These are phyloP conservation scores for Diplazon laetatorius DNA, from an alignment of 2,888 invertebrate genomes.

Conservation along the genomic window DNA sequence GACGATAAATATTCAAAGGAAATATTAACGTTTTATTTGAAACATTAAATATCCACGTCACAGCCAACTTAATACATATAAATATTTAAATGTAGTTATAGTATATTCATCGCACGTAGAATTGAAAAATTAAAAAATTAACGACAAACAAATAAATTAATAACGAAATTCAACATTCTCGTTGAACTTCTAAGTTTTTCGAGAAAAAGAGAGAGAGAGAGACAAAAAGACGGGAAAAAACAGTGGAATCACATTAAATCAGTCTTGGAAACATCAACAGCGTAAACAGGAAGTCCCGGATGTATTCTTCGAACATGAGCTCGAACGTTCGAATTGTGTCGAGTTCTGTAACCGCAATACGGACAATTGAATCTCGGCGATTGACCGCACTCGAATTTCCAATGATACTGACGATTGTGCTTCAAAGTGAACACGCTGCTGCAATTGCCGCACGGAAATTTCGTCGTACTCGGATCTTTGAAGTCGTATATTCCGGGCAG, in stretches of 20 bases:
- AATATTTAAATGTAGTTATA: background rate
- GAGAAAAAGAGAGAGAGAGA: too few species aligned
- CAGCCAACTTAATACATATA: background rate
- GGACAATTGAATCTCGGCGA: slow-evolving; percentile 80
- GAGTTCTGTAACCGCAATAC: slow-evolving; percentile 79
- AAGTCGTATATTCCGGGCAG: slow-evolving; percentile 23
- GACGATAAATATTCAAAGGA: background rate
- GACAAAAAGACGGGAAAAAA: too few species aligned
- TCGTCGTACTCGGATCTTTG: slow-evolving; percentile 46
- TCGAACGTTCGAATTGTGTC: slow-evolving; percentile 78
- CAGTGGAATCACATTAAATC: slow-evolving; percentile 21
- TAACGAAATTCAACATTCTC: slow-evolving; percentile 3
- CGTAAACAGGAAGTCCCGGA: slow-evolving; percentile 73
- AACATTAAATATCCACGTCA: background rate
- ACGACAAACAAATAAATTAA: slow-evolving; percentile 9
- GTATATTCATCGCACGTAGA: background rate
- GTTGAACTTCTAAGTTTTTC: too few species aligned
- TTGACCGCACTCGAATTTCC: slow-evolving; percentile 80
- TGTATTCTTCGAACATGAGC: slow-evolving; percentile 78
- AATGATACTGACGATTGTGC: slow-evolving; percentile 79
- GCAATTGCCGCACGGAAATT: slow-evolving; percentile 77
- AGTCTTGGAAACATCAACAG: slow-evolving; percentile 72
- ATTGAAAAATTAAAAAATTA: background rate
- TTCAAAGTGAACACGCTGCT: slow-evolving; percentile 77
- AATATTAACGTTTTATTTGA: slow-evolving; percentile 9